A percentile compares a stretch with the other conserved stretches of the same genome.
Conservation (phyloP, 2,888 invertebrate genomes). For the Camponotus fellah region DNA sequence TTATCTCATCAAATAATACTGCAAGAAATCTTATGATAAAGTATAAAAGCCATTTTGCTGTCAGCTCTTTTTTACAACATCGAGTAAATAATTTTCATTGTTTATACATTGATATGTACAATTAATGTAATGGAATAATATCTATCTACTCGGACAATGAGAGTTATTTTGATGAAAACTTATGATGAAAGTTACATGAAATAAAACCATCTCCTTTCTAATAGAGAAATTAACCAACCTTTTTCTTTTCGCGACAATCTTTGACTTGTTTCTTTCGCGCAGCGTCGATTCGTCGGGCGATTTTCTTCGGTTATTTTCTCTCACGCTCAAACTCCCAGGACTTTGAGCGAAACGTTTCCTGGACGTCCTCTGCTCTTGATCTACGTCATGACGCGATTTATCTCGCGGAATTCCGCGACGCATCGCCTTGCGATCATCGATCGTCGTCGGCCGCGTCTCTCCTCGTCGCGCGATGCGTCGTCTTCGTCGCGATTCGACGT, state of each 20-base stretch:
- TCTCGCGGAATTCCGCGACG: conserved; percentile 45
- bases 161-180: not conserved
- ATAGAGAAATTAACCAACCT: not conserved
- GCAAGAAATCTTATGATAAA: not conserved
- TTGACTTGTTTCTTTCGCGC: not conserved
- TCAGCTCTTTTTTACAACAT: not conserved
- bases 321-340: not conserved
- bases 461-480: conserved; percentile 61
- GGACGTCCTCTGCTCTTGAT: not conserved
- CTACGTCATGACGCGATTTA: conserved; percentile 25
- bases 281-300: not conserved
- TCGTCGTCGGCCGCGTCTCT: conserved; percentile 11
- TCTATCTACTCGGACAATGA: not conserved
- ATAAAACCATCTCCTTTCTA: not conserved
- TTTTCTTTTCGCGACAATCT: not conserved
- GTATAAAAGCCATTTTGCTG: not conserved
- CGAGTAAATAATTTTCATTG: not conserved
- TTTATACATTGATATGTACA: not conserved
- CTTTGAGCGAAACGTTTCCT: conserved; percentile 21
- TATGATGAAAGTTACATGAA: not conserved
- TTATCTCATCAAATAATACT: not conserved
- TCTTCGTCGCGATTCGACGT: conserved; percentile 53
- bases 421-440: conserved; percentile 33
- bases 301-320: not conserved
- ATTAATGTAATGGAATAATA: not conserved